Evolutionary conservation across 2,797 vertebrate genomes (phyloP).

Genomic region (Liasis olivaceus): DNA sequence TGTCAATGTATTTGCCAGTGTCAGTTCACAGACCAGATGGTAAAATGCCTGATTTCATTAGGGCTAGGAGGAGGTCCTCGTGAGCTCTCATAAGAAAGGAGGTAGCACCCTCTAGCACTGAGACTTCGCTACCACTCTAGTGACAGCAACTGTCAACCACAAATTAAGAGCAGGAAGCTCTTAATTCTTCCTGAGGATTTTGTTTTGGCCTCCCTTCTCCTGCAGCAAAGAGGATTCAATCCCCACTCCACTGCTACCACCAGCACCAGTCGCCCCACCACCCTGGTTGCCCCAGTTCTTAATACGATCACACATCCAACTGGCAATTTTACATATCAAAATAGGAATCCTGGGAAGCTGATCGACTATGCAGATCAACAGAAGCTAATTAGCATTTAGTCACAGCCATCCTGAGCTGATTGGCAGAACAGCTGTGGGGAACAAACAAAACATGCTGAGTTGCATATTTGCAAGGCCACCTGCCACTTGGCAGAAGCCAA

Average conservation of each 20-base stretch:
- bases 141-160: conserved; percentile 60
- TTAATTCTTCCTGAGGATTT: conserved; percentile 64
- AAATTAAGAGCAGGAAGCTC: conserved; percentile 61
- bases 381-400: conserved; percentile 86
- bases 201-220: conserved; percentile 51
- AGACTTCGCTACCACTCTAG: conserved; percentile 64
- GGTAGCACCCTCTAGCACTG: conserved; percentile 72
- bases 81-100: conserved; percentile 66
- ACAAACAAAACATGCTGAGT: conserved; percentile 82
- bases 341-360: conserved; percentile 79
- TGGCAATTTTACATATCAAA: conserved; percentile 81
- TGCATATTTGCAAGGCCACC: conserved; percentile 81
- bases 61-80: conserved; percentile 57
- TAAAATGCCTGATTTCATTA: conserved; percentile 61
- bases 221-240: conserved; percentile 66
- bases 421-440: conserved; percentile 83
- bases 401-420: conserved; percentile 81
- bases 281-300: conserved; percentile 64
- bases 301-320: conserved; percentile 79
- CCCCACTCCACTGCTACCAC: conserved; percentile 18
- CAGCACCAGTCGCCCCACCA: not conserved
- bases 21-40: conserved; percentile 72
- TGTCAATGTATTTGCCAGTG: conserved; percentile 56
- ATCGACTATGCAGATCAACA: conserved; percentile 82
- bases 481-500: conserved; percentile 80